These are phyloP conservation scores for Rhinella marina DNA, from an alignment of 2,797 vertebrate species.

Conservation along the genomic window DNA sequence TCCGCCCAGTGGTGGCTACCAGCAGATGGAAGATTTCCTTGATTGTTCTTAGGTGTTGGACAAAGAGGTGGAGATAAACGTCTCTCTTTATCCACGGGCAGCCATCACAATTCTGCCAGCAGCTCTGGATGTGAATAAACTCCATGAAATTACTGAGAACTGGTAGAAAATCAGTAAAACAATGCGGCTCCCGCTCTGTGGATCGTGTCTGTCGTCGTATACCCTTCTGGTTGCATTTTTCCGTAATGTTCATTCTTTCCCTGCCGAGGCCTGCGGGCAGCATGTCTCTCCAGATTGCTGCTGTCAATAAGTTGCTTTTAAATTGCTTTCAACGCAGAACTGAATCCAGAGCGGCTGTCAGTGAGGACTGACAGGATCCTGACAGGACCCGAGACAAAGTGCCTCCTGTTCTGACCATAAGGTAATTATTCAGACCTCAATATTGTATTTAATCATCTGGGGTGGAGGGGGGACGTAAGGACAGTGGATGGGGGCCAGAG, in stretches of 20 bases:
- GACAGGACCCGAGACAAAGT: slow-evolving; percentile 3
- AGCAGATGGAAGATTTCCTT: too few species aligned
- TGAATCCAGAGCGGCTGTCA: slow-evolving; percentile 39
- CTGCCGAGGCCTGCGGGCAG: neutral
- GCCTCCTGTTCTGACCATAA: slow-evolving; percentile 7
- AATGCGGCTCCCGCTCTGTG: too few species aligned
- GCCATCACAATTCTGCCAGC: too few species aligned
- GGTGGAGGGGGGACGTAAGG: neutral
- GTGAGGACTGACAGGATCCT: slow-evolving; percentile 26
- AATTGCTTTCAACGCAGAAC: slow-evolving; percentile 43
- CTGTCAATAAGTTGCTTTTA: slow-evolving; percentile 34
- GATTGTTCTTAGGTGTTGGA: too few species aligned
- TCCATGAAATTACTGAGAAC: too few species aligned
- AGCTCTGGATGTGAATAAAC: too few species aligned
- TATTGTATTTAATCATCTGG: neutral
- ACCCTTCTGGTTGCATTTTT: neutral
- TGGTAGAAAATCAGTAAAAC: too few species aligned
- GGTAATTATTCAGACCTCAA: neutral
- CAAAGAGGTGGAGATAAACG: too few species aligned
- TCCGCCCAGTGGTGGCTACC: too few species aligned
- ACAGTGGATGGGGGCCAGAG: neutral
- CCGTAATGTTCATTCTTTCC: neutral
- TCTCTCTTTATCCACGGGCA: too few species aligned
- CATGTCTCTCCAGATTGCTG: slow-evolving; percentile 6
- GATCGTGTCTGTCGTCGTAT: too few species aligned